A percentile compares a stretch with the other conserved stretches of the same genome.
These are phyloP conservation scores for Gnathonemus longibarbis DNA, from an alignment of 2,113 vertebrate genomes.

Conservation along the genomic window DNA sequence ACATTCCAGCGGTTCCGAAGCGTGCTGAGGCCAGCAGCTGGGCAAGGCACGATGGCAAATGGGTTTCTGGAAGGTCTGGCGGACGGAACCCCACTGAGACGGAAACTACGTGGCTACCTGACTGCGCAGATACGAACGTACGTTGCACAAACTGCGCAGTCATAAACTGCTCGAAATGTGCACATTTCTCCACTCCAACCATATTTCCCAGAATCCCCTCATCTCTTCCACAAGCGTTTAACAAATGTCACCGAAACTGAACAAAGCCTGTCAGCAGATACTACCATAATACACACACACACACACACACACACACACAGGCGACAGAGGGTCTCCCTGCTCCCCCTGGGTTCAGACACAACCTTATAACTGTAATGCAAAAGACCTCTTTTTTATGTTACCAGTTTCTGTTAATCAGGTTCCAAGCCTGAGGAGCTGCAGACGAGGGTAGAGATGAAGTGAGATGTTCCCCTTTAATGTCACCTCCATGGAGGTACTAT, in stretches of 20 bases:
- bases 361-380: background rate
- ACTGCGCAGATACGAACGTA: background rate
- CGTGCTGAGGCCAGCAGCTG: background rate
- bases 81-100: background rate
- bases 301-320: background rate
- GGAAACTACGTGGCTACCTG: background rate
- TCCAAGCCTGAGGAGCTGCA: background rate
- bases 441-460: background rate
- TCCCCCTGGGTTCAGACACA: background rate
- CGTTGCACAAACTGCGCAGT: background rate
- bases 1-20: slow-evolving; percentile 1
- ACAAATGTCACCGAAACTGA: background rate
- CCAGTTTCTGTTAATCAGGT: background rate
- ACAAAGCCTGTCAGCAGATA: background rate
- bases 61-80: background rate
- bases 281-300: background rate
- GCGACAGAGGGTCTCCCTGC: background rate
- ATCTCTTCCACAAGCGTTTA: background rate
- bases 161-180: background rate
- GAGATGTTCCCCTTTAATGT: background rate
- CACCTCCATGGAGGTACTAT: background rate
- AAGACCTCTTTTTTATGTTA: background rate
- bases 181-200: background rate
- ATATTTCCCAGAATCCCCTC: background rate
- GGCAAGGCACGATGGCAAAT: background rate